A percentile compares a stretch with the other conserved stretches of the same genome.
Evolutionary conservation across 2,888 invertebrate species (phyloP).

Genomic region (Bugulina stolonifera): DNA sequence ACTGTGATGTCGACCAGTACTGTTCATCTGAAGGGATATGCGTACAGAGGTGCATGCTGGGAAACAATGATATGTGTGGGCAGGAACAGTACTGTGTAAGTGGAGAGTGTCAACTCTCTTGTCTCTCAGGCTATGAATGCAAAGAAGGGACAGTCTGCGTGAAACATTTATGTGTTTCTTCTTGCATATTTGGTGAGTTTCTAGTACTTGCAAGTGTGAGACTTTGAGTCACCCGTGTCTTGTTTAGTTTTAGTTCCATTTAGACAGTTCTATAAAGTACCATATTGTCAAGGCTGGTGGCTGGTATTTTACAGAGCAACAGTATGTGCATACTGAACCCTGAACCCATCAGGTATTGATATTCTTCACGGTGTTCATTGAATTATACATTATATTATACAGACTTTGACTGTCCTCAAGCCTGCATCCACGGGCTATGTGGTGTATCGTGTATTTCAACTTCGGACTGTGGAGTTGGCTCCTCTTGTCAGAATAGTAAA

Average conservation of each 20-base stretch:
- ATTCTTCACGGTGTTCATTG: too few species aligned
- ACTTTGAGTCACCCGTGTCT: too few species aligned
- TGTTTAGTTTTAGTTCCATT: too few species aligned
- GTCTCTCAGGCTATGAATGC: background rate
- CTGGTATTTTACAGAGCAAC: too few species aligned
- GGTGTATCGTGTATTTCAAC: background rate
- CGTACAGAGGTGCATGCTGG: background rate
- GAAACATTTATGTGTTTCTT: background rate
- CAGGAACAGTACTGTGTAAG: background rate
- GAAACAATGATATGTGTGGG: background rate
- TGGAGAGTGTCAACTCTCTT: constrained; percentile 1
- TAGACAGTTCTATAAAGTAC: too few species aligned
- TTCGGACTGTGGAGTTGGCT: background rate
- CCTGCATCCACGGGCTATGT: background rate
- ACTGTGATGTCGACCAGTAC: background rate
- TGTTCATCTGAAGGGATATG: background rate
- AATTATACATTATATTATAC: too few species aligned
- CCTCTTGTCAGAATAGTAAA: background rate
- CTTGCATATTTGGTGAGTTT: background rate
- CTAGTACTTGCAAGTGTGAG: too few species aligned
- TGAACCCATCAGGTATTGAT: too few species aligned
- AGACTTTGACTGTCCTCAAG: background rate
- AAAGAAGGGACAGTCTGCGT: background rate
- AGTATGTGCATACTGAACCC: too few species aligned
- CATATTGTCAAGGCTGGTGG: too few species aligned